Conservation (phyloP, 1,140 invertebrate genomes). For the Anagrus nilaparvatae region DNA sequence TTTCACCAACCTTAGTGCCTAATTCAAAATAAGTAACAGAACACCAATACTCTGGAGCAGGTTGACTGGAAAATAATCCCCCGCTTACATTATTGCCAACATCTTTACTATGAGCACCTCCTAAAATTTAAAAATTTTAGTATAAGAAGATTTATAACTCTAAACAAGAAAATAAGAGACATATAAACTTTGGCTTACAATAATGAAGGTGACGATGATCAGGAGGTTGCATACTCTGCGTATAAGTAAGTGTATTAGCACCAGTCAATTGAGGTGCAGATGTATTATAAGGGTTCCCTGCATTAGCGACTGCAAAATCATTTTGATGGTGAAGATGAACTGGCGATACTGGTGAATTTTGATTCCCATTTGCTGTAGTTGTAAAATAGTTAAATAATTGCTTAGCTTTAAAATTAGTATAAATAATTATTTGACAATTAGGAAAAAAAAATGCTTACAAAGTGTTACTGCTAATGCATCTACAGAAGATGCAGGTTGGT, state of each 20-base stretch:
- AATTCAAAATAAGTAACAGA: slow-evolving; percentile 97
- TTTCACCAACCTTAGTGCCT: slow-evolving; percentile 95
- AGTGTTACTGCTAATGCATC: too few species aligned
- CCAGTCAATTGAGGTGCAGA: slow-evolving; percentile 54
- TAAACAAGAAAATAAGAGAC: not conserved
- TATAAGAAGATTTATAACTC: too few species aligned
- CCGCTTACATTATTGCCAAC: slow-evolving; percentile 32
- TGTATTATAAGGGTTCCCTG: slow-evolving; percentile 32
- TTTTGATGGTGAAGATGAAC: slow-evolving; percentile 38
- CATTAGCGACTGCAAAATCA: slow-evolving; percentile 33
- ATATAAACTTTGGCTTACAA: slow-evolving; percentile 51
- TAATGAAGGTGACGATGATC: slow-evolving; percentile 57
- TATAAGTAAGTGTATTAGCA: slow-evolving; percentile 81
- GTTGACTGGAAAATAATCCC: slow-evolving; percentile 55
- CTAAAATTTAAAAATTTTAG: too few species aligned
- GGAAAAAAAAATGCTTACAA: too few species aligned
- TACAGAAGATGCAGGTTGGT: too few species aligned
- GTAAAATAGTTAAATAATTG: too few species aligned
- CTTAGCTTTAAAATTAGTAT: too few species aligned
- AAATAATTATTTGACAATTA: too few species aligned
- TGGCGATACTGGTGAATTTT: slow-evolving; percentile 37
- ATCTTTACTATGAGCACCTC: slow-evolving; percentile 32
- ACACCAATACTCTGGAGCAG: slow-evolving; percentile 95
- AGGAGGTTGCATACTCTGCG: slow-evolving; percentile 76
- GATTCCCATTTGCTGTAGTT: slow-evolving; percentile 28